These are phyloP conservation scores for Drosophila vallismaia DNA, from an alignment of 2,888 invertebrate genomes.

Conservation along the genomic window DNA sequence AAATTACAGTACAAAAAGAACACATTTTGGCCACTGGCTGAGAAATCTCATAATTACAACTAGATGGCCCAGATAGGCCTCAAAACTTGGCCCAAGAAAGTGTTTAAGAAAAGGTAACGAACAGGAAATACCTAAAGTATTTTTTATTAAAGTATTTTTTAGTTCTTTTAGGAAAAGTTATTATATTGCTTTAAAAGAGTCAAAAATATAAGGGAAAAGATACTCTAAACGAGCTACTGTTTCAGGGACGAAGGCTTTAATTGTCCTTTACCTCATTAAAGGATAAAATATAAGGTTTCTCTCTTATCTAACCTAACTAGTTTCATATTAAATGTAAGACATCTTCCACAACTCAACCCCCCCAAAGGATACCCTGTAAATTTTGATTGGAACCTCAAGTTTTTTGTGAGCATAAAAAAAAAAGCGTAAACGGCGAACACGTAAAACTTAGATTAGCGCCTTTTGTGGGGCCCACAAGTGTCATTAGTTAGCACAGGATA, in stretches of 20 bases:
- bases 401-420: conserved; percentile 34
- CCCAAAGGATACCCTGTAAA: conserved; percentile 8
- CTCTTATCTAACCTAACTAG: too few relatives aligned
- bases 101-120: background rate
- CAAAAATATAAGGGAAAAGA: too few relatives aligned
- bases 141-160: too few relatives aligned
- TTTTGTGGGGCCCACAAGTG: conserved; percentile 55
- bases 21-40: conserved; percentile 38
- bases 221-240: too few relatives aligned
- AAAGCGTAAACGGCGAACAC: conserved; percentile 74
- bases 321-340: too few relatives aligned
- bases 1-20: conserved; percentile 32
- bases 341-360: background rate
- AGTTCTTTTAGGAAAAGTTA: too few relatives aligned
- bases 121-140: too few relatives aligned
- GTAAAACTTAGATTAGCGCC: conserved; percentile 81
- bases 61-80: conserved; percentile 49
- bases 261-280: too few relatives aligned
- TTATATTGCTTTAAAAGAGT: too few relatives aligned
- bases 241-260: too few relatives aligned
- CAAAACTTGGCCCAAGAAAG: background rate
- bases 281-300: too few relatives aligned
- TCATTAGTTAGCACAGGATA: conserved; percentile 47
- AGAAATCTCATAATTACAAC: conserved; percentile 80
- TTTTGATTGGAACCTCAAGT: background rate